Conservation (phyloP, 2,113 vertebrate genomes). For the Aythya baeri region DNA sequence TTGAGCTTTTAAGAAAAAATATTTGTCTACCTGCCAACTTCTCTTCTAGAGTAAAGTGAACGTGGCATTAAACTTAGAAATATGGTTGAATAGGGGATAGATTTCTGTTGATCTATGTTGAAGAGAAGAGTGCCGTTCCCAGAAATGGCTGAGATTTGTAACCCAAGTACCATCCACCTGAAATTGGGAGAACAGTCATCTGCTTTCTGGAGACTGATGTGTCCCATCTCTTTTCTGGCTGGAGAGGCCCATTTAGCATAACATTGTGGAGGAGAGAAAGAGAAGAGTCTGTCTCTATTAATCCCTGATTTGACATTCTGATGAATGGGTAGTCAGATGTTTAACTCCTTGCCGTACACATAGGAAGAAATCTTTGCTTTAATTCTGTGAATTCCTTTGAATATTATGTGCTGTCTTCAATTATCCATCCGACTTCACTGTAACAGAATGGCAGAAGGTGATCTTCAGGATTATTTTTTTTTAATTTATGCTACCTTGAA, state of each 20-base stretch:
- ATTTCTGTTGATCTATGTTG: neutral
- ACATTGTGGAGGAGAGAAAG: neutral
- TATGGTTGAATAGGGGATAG: neutral
- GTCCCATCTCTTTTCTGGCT: neutral
- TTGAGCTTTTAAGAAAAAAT: neutral
- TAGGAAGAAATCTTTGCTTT: neutral
- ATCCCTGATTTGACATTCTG: neutral
- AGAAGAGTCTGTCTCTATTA: neutral
- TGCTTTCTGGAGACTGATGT: neutral
- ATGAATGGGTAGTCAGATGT: neutral
- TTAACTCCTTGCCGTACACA: neutral
- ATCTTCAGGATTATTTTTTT: neutral
- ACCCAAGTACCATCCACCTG: too few species aligned
- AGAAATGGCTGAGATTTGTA: neutral
- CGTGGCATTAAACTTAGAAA: neutral
- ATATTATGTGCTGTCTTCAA: rapidly evolving
- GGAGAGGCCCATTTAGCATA: neutral
- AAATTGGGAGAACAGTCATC: neutral
- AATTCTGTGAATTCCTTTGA: neutral
- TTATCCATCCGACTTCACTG: neutral
- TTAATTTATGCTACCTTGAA: neutral
- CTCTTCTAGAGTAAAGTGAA: neutral
- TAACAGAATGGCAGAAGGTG: neutral
- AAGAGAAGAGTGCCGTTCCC: neutral
- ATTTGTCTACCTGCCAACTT: neutral